Percentiles rank a stretch among this genome's conserved stretches.
These are phyloP conservation scores for Drosophila rhopaloa DNA, from an alignment of 1,140 invertebrate species.

Conservation along the genomic window DNA sequence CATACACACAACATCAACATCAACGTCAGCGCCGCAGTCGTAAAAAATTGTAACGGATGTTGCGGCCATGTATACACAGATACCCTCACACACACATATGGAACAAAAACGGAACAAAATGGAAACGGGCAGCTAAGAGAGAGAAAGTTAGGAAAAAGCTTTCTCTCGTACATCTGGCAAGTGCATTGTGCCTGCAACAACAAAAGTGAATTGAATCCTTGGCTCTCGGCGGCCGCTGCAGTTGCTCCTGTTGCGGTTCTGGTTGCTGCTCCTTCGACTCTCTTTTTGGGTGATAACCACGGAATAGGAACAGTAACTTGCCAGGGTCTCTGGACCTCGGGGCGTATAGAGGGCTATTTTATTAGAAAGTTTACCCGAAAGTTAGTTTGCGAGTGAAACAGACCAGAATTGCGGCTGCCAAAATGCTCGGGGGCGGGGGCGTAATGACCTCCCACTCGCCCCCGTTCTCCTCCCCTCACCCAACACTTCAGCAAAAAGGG, in stretches of 20 bases:
- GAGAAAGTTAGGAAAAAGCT: conserved; percentile 27
- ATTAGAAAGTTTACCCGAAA: conserved; percentile 77
- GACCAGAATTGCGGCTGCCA: conserved; percentile 68
- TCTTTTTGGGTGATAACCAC: conserved; percentile 32
- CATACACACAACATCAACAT: conserved; percentile 50
- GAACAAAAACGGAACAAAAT: conserved; percentile 53
- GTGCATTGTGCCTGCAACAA: conserved; percentile 59
- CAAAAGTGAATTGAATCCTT: conserved; percentile 33
- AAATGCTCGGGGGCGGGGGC: conserved; percentile 53
- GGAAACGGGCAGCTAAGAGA: conserved; percentile 61
- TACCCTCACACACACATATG: conserved; percentile 15
- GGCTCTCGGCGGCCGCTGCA: conserved; percentile 21
- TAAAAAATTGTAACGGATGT: conserved; percentile 83
- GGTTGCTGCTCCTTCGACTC: conserved; percentile 40
- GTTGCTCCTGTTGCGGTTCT: conserved; percentile 64
- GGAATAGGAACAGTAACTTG: conserved; percentile 27
- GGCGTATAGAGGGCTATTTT: conserved; percentile 69
- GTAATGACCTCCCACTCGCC: conserved; percentile 45
- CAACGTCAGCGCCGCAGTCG: conserved; percentile 73
- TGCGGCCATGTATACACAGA: conserved; percentile 65
- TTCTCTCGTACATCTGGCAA: conserved; percentile 57
- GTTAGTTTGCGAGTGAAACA: conserved; percentile 73
- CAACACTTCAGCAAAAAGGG: conserved; percentile 5
- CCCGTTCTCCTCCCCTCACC: no score
- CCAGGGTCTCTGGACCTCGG: conserved; percentile 31